Conservation (phyloP, 2,888 invertebrate species). For the Norana najaformis region DNA sequence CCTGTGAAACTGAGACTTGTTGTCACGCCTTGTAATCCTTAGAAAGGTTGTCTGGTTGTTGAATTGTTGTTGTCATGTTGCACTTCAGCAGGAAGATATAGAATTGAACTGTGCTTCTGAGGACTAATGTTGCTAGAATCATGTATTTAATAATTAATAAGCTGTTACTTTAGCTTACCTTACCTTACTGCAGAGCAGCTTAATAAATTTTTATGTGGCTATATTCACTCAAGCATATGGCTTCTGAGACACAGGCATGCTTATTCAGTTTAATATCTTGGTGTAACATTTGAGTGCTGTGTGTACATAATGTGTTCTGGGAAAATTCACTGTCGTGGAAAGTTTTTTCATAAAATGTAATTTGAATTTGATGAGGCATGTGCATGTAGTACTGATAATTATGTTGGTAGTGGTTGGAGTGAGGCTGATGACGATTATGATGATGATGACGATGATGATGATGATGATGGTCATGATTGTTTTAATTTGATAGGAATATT, state of each 20-base stretch:
- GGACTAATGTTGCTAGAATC: not conserved
- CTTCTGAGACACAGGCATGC: not conserved
- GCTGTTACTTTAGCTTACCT: too few relatives aligned
- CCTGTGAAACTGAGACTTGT: too few relatives aligned
- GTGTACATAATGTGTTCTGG: not conserved
- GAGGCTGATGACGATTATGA: too few relatives aligned
- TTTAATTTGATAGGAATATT: conserved; percentile 73
- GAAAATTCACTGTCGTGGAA: not conserved
- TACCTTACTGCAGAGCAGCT: not conserved
- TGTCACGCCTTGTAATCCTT: not conserved
- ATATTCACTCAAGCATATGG: not conserved
- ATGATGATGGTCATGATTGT: not conserved
- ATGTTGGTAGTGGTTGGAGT: not conserved
- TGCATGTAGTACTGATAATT: not conserved
- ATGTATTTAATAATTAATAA: too few relatives aligned
- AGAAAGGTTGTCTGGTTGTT: not conserved
- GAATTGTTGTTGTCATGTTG: too few relatives aligned
- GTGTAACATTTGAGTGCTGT: not conserved
- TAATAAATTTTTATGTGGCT: not conserved
- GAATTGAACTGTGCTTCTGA: not conserved
- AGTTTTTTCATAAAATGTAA: not conserved
- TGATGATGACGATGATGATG: not conserved
- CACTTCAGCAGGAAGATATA: not conserved
- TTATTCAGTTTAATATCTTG: not conserved
- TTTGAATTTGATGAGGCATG: not conserved